Evolutionary conservation across 2,797 vertebrate genomes (phyloP).

Genomic region (Enteromius argenteus): DNA sequence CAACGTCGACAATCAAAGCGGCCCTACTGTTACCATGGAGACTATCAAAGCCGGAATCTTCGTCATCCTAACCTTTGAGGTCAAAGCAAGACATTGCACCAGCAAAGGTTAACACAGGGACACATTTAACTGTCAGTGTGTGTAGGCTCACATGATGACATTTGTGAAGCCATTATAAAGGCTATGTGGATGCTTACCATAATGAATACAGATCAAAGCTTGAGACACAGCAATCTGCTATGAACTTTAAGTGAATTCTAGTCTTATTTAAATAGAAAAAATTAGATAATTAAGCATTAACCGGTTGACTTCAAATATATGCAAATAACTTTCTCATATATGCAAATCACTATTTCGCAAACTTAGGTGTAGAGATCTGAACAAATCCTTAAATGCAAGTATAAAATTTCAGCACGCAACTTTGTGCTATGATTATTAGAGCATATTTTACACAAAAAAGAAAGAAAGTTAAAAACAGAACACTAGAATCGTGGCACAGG

Average conservation of each 20-base stretch:
- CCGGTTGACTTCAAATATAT: background rate
- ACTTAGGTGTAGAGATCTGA: too few species aligned
- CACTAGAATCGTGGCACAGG: background rate
- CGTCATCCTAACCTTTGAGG: constrained; percentile 35
- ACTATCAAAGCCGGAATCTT: constrained; percentile 28
- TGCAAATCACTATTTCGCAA: background rate
- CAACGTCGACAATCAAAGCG: constrained; percentile 30
- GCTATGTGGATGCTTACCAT: constrained; percentile 12
- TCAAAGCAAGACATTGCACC: background rate
- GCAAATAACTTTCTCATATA: background rate
- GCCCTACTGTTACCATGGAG: constrained; percentile 25
- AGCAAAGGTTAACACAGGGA: constrained; percentile 10
- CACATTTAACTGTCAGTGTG: constrained; percentile 18
- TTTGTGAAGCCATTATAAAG: constrained; percentile 29
- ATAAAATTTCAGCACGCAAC: too few species aligned
- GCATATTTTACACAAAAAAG: too few species aligned
- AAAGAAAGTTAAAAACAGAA: background rate
- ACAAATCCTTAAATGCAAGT: too few species aligned
- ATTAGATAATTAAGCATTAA: background rate
- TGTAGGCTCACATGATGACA: background rate
- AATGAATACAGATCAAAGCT: constrained; percentile 22
- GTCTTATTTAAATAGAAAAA: background rate
- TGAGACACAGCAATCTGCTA: background rate
- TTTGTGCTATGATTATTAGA: too few species aligned
- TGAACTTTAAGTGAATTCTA: constrained; percentile 8